These are phyloP conservation scores for Cephalotes varians DNA, from an alignment of 2,888 invertebrate species.

Conservation along the genomic window DNA sequence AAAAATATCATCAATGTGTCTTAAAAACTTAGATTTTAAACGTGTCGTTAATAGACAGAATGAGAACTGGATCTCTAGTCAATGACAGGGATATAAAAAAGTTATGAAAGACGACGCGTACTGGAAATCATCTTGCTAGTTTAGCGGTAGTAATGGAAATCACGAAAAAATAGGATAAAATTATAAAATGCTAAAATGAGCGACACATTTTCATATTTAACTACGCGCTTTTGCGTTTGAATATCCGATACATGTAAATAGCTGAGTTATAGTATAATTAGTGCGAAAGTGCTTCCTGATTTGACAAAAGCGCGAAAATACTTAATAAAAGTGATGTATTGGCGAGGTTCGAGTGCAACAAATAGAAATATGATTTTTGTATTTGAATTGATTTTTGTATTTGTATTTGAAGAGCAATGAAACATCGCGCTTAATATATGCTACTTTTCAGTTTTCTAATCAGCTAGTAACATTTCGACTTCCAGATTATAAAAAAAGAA, in stretches of 20 bases:
- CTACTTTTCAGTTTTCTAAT: neutral
- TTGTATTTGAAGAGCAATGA: slow-evolving; percentile 12
- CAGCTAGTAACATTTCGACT: neutral
- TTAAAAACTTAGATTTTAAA: slow-evolving; percentile 2
- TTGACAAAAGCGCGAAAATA: slow-evolving; percentile 18
- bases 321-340: neutral
- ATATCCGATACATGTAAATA: slow-evolving; percentile 46
- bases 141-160: neutral
- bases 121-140: slow-evolving; percentile 4
- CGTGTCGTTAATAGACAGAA: neutral
- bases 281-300: slow-evolving; percentile 39
- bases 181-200: slow-evolving; percentile 1
- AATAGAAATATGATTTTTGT: slow-evolving; percentile 8
- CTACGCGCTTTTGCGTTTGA: slow-evolving; percentile 14
- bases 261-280: slow-evolving; percentile 28
- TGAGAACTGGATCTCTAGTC: slow-evolving; percentile 51
- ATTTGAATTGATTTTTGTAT: slow-evolving; percentile 17
- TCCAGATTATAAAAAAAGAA: neutral
- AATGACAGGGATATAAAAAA: slow-evolving; percentile 51
- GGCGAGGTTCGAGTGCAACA: slow-evolving; percentile 11
- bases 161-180: neutral
- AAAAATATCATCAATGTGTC: neutral
- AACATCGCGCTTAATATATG: neutral
- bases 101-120: slow-evolving; percentile 2
- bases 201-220: slow-evolving; percentile 29